Evolutionary conservation across 2,797 vertebrate species (phyloP).

Genomic region (Ctenochaetus hawaiiensis): DNA sequence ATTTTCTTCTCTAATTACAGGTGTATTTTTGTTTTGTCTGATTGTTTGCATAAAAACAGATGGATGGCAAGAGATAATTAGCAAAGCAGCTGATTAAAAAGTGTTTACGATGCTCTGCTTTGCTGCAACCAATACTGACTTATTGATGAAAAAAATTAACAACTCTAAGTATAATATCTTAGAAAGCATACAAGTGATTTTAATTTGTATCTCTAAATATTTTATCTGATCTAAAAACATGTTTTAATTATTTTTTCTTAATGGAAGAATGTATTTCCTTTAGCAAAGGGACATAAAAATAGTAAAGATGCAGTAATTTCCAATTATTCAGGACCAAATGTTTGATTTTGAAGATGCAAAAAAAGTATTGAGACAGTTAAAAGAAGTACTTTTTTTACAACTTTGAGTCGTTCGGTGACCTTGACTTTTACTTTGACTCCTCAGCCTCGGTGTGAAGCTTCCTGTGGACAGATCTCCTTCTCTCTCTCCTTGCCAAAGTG

Average conservation of each 20-base stretch:
- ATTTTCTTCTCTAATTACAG: too few species aligned
- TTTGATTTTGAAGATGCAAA: too few species aligned
- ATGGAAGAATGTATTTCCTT: too few species aligned
- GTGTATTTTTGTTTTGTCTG: too few species aligned
- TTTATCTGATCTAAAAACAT: not conserved
- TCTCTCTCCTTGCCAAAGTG: constrained; percentile 72
- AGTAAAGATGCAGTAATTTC: not conserved
- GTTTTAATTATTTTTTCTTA: not conserved
- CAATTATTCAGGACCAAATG: not conserved
- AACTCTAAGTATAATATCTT: not conserved
- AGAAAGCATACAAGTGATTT: not conserved
- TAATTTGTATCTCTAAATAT: not conserved
- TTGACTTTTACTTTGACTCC: constrained; percentile 43
- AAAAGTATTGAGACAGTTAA: too few species aligned
- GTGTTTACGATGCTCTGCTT: not conserved
- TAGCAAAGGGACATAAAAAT: not conserved
- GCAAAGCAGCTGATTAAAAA: not conserved
- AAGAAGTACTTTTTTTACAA: not conserved
- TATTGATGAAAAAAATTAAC: not conserved
- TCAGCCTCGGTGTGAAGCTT: constrained; percentile 22
- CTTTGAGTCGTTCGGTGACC: constrained; percentile 31
- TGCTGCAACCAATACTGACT: too few species aligned
- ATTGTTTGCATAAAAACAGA: too few species aligned
- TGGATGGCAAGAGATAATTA: not conserved
- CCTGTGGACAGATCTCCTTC: constrained; percentile 27